phyloP scores from a whole-genome alignment of 1,140 invertebrate species.

The Solenopsis fugax region DNA sequence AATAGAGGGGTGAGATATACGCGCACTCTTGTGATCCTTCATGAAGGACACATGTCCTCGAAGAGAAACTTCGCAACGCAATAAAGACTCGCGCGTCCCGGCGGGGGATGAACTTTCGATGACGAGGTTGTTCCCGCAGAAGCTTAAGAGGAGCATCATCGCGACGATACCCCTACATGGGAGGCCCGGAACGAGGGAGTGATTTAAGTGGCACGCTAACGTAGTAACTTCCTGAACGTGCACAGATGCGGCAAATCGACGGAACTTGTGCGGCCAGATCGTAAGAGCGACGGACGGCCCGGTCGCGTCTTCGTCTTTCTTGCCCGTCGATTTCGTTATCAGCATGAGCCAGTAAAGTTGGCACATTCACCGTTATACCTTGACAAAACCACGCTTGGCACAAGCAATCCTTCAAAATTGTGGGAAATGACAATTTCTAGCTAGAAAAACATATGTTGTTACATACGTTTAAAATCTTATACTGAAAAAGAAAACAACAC shows the following conservation, averaged over 20 bases:
- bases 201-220: conserved; percentile 84
- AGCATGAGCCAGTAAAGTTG: conserved; percentile 14
- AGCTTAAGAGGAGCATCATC: conserved; percentile 56
- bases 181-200: conserved; percentile 75
- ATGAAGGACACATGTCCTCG: conserved; percentile 70
- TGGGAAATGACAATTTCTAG: neutral
- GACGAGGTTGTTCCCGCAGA: conserved; percentile 74
- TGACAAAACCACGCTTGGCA: neutral
- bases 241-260: conserved; percentile 87
- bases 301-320: conserved; percentile 63
- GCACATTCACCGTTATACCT: neutral
- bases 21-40: conserved; percentile 14
- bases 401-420: neutral
- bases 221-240: conserved; percentile 81
- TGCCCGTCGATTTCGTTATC: conserved; percentile 36
- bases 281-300: conserved; percentile 69
- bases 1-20: conserved; percentile 1
- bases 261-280: conserved; percentile 82
- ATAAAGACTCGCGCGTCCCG: conserved; percentile 74
- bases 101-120: conserved; percentile 74
- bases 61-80: conserved; percentile 74
- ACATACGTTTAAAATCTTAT: neutral
- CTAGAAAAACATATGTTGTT: neutral
- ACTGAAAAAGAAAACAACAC: neutral
- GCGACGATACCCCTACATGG: conserved; percentile 34